Evolutionary conservation across 1,140 invertebrate genomes (phyloP).

Genomic region (Drosophila takahashii): DNA sequence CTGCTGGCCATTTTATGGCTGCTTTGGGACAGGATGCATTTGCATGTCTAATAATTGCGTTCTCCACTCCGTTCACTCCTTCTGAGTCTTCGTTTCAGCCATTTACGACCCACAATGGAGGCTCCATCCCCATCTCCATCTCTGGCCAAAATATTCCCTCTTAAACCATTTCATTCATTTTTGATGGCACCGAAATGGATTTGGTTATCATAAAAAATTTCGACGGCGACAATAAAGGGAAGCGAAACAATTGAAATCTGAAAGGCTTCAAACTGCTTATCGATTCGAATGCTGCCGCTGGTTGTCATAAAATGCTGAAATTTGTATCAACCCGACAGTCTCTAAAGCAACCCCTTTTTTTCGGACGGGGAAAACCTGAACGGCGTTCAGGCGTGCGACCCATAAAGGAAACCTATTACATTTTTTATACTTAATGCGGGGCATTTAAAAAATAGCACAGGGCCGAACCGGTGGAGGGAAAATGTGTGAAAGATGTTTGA

Average conservation of each 20-base stretch:
- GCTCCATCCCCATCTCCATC: not conserved
- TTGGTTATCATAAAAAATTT: slow-evolving; percentile 67
- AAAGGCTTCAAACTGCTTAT: slow-evolving; percentile 73
- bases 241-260: slow-evolving; percentile 73
- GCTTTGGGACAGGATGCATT: slow-evolving; percentile 50
- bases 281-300: slow-evolving; percentile 65
- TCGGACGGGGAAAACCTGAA: slow-evolving; percentile 12
- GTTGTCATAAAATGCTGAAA: slow-evolving; percentile 70
- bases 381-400: slow-evolving; percentile 31
- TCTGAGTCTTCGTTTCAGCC: not conserved
- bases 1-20: slow-evolving; percentile 40
- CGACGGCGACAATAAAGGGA: slow-evolving; percentile 53
- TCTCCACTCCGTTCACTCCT: not conserved
- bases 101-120: slow-evolving; percentile 32
- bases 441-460: slow-evolving; percentile 54
- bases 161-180: slow-evolving; percentile 52
- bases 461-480: slow-evolving; percentile 18
- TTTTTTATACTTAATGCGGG: slow-evolving; percentile 70
- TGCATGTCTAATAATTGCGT: slow-evolving; percentile 63
- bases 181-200: slow-evolving; percentile 65
- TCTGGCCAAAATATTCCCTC: not conserved
- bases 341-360: slow-evolving; percentile 5
- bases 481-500: slow-evolving; percentile 69
- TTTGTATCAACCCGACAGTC: slow-evolving; percentile 23
- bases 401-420: slow-evolving; percentile 72